These are phyloP conservation scores for Danio aesculapii DNA, from an alignment of 2,797 vertebrate genomes.

Conservation along the genomic window DNA sequence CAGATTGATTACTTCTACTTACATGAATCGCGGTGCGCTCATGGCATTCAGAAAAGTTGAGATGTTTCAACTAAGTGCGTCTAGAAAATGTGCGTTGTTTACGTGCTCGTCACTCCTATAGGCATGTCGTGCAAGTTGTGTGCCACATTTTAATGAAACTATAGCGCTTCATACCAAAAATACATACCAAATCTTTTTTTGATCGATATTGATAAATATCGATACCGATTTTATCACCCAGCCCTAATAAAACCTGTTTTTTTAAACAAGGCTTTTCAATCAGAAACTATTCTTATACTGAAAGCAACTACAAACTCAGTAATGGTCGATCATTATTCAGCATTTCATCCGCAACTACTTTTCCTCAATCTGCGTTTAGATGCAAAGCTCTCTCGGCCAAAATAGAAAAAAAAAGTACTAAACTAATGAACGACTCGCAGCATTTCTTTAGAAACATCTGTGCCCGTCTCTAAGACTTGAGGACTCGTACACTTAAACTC, in stretches of 20 bases:
- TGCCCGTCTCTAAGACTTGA: conserved; percentile 29
- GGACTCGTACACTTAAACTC: conserved; percentile 48
- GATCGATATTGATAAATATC: too few species aligned
- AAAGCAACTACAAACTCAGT: not conserved
- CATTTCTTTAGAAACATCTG: conserved; percentile 35
- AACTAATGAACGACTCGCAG: conserved; percentile 28
- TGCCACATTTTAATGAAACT: not conserved
- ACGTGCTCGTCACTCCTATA: too few species aligned
- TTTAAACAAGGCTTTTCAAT: conserved; percentile 8
- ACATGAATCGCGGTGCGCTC: too few species aligned
- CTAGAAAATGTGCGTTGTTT: too few species aligned
- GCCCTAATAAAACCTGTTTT: not conserved
- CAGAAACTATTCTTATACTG: conserved; percentile 10
- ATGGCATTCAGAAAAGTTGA: too few species aligned
- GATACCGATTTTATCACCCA: too few species aligned
- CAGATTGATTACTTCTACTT: too few species aligned
- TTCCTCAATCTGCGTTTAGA: conserved; percentile 31
- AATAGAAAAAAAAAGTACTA: conserved; percentile 33
- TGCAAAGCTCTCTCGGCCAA: conserved; percentile 3
- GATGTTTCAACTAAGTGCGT: too few species aligned
- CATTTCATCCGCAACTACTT: conserved; percentile 20
- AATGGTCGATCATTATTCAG: conserved; percentile 33
- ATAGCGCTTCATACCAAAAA: too few species aligned
- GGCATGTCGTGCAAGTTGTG: too few species aligned
- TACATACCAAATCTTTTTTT: too few species aligned